phyloP scores from a whole-genome alignment of 2,888 invertebrate genomes.

The Bembecia ichneumoniformis region DNA sequence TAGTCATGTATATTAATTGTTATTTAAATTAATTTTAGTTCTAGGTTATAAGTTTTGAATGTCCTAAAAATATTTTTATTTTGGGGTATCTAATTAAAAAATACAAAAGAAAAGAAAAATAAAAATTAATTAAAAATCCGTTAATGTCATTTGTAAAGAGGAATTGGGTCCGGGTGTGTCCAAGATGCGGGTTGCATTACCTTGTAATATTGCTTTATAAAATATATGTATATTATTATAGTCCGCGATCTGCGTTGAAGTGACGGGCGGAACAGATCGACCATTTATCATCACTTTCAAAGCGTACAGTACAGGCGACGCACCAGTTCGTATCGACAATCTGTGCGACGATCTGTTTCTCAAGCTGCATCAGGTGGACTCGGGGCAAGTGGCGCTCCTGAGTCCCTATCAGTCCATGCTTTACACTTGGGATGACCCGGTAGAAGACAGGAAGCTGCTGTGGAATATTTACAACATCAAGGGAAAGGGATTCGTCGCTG shows the following conservation, averaged over 20 bases:
- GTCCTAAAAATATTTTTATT: too few relatives aligned
- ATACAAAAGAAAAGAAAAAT: too few relatives aligned
- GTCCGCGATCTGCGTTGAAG: conserved; percentile 80
- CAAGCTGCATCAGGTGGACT: conserved; percentile 78
- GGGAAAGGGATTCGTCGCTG: conserved; percentile 79
- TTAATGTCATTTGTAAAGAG: too few relatives aligned
- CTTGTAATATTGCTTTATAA: too few relatives aligned
- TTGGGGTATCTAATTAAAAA: too few relatives aligned
- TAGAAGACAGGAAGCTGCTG: conserved; percentile 77
- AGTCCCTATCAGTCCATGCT: conserved; percentile 82
- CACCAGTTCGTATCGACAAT: conserved; percentile 88
- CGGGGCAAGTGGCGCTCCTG: conserved; percentile 78
- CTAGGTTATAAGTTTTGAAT: too few relatives aligned
- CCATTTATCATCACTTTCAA: conserved; percentile 83
- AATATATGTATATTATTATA: conserved; percentile 21
- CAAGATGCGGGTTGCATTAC: too few relatives aligned
- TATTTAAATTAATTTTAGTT: too few relatives aligned
- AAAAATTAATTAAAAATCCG: too few relatives aligned
- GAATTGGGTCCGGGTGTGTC: too few relatives aligned
- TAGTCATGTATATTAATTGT: too few relatives aligned
- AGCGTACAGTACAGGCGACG: conserved; percentile 82
- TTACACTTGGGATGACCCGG: conserved; percentile 90
- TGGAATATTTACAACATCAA: conserved; percentile 90
- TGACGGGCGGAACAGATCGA: conserved; percentile 79
- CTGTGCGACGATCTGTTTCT: conserved; percentile 85